Percentiles rank a stretch among this genome's conserved stretches.
phyloP scores from a whole-genome alignment of 2,113 vertebrate species.

The Cricetomys ansorgei region DNA sequence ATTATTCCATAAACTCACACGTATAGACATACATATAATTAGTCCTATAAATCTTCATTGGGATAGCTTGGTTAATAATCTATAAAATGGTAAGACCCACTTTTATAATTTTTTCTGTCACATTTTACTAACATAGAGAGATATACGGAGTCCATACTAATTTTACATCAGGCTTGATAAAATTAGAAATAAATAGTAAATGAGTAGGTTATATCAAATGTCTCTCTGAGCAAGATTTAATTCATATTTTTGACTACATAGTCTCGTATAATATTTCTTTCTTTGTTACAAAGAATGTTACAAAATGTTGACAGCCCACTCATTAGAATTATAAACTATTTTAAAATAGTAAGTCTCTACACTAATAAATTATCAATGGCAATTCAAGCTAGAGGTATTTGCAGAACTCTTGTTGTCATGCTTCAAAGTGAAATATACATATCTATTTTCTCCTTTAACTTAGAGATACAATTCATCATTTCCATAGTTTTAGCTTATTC shows the following conservation, averaged over 20 bases:
- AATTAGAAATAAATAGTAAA: neutral
- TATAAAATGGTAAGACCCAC: neutral
- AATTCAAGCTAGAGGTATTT: neutral
- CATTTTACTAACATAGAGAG: neutral
- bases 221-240: neutral
- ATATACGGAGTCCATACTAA: too few species aligned
- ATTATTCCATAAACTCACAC: neutral
- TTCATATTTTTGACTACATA: neutral
- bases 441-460: neutral
- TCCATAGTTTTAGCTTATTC: neutral
- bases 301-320: neutral
- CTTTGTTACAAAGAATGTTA: neutral
- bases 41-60: neutral
- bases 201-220: neutral
- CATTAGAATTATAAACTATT: neutral
- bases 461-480: neutral
- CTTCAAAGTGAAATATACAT: neutral
- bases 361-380: neutral
- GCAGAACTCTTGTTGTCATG: neutral
- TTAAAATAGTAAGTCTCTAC: neutral
- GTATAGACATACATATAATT: neutral
- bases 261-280: neutral
- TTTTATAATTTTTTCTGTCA: too few species aligned
- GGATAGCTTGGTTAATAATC: neutral
- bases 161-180: neutral